A percentile compares a stretch with the other conserved stretches of the same genome.
These are phyloP conservation scores for Amphiura filiformis DNA, from an alignment of 35 echinoderm and acorn worm species.

Conservation along the genomic window DNA sequence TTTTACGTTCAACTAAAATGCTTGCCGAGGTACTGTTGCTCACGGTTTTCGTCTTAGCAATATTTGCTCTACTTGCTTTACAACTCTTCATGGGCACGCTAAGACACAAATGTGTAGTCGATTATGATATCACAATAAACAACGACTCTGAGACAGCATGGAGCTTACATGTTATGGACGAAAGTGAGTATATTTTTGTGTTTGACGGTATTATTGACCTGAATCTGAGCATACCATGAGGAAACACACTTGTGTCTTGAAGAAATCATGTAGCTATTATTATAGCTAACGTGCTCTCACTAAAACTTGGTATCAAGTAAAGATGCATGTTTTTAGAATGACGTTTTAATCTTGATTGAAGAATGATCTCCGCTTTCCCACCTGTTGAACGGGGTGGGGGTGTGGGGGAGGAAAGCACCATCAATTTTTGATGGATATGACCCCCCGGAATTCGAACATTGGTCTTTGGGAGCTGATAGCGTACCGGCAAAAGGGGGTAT, in stretches of 20 bases:
- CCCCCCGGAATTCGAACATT: too few relatives aligned
- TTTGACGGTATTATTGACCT: background rate
- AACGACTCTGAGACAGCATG: slow-evolving; percentile 64
- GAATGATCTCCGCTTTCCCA: too few relatives aligned
- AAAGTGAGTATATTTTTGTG: slow-evolving; percentile 79
- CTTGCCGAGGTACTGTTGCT: slow-evolving; percentile 75
- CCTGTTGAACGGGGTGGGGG: too few relatives aligned
- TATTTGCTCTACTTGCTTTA: slow-evolving; percentile 82
- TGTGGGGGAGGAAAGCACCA: too few relatives aligned
- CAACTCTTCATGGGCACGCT: slow-evolving; percentile 87
- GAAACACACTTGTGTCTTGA: background rate
- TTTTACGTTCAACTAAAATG: slow-evolving; percentile 89
- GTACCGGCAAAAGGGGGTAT: too few relatives aligned
- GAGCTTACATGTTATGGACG: slow-evolving; percentile 55
- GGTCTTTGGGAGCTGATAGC: too few relatives aligned
- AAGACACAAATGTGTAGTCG: slow-evolving; percentile 67
- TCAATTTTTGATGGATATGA: too few relatives aligned
- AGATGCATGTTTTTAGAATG: too few relatives aligned
- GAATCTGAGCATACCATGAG: background rate
- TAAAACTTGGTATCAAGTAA: too few relatives aligned
- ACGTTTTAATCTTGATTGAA: too few relatives aligned
- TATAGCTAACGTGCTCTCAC: too few relatives aligned
- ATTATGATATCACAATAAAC: slow-evolving; percentile 26
- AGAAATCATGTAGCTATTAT: too few relatives aligned
- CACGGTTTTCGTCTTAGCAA: slow-evolving; percentile 81